These are phyloP conservation scores for Clivina fossor DNA, from an alignment of 2,888 invertebrate species.

Conservation along the genomic window DNA sequence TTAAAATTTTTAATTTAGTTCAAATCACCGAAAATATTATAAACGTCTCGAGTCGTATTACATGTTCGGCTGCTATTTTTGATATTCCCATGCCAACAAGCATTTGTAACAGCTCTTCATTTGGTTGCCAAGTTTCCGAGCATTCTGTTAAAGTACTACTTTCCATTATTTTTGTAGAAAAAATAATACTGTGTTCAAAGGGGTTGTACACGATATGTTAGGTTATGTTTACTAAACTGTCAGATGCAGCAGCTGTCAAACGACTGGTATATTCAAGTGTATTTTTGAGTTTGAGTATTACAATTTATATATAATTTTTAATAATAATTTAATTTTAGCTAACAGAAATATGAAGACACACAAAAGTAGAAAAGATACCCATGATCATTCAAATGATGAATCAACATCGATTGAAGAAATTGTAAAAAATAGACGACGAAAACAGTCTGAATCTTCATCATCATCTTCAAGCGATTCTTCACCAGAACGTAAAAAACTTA, in stretches of 20 bases:
- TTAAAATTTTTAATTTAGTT: too few species aligned
- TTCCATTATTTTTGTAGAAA: conserved; percentile 24
- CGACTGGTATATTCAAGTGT: too few species aligned
- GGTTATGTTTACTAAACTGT: conserved; percentile 19
- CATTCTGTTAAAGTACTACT: conserved; percentile 23
- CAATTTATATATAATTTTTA: too few species aligned
- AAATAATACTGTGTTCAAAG: conserved; percentile 11
- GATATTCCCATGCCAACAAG: conserved; percentile 54
- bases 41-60: conserved; percentile 39
- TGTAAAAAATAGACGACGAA: too few species aligned
- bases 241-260: conserved; percentile 6
- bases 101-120: conserved; percentile 49
- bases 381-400: too few species aligned
- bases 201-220: conserved; percentile 15
- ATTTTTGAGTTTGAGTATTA: too few species aligned
- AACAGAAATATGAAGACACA: too few species aligned
- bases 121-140: conserved; percentile 47
- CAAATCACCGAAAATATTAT: neutral
- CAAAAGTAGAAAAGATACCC: too few species aligned
- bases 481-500: conserved; percentile 32
- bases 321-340: too few species aligned
- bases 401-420: too few species aligned
- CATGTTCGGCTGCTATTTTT: conserved; percentile 52
- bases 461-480: conserved; percentile 52
- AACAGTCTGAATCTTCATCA: conserved; percentile 51